phyloP scores from a whole-genome alignment of 2,888 invertebrate genomes.

The Bellardia bayeri region DNA sequence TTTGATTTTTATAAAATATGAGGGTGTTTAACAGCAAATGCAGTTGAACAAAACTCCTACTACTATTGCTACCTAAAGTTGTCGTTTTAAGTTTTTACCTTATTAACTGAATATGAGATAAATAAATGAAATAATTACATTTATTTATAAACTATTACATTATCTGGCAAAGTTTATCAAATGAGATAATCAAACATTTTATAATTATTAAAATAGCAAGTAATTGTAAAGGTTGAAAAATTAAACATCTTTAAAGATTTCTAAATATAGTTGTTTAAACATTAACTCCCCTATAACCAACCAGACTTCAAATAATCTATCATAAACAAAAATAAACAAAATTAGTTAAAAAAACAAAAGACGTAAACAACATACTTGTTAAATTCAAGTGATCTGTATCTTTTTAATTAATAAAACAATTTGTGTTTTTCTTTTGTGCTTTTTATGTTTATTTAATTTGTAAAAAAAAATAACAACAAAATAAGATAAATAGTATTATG shows the following conservation, averaged over 20 bases:
- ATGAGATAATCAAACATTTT: conserved; percentile 32
- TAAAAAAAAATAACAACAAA: neutral
- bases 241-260: no score
- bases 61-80: conserved; percentile 21
- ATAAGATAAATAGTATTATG: conserved; percentile 8
- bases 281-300: neutral
- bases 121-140: conserved; percentile 52
- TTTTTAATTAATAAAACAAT: conserved; percentile 37
- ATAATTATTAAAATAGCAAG: no score
- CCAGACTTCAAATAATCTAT: neutral
- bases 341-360: conserved; percentile 30
- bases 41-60: conserved; percentile 46
- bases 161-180: conserved; percentile 24
- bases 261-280: neutral
- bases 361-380: conserved; percentile 36
- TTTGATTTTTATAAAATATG: conserved; percentile 33
- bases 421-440: conserved; percentile 4
- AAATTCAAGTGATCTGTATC: conserved; percentile 25
- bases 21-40: conserved; percentile 46
- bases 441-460: neutral
- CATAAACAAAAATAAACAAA: neutral
- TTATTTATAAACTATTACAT: conserved; percentile 64
- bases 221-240: no score
- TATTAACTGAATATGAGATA: conserved; percentile 11
- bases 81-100: conserved; percentile 18